phyloP scores from a whole-genome alignment of 2,113 vertebrate genomes.

The Pseudorasbora parva region DNA sequence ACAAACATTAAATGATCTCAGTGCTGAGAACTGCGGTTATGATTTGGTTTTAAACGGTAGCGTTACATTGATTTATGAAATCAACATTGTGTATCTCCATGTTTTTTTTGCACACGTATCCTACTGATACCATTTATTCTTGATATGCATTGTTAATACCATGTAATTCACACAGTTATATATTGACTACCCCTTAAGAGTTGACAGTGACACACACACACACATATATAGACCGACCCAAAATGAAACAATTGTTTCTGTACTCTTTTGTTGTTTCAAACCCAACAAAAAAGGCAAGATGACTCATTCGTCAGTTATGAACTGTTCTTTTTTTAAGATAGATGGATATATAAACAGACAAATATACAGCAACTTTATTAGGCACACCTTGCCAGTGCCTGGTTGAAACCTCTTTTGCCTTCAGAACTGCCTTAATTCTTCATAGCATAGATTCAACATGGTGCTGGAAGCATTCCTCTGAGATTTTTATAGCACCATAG shows the following conservation, averaged over 20 bases:
- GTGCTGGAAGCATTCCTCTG: too few species aligned
- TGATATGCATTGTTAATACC: neutral
- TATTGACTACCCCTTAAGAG: neutral
- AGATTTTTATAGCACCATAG: too few species aligned
- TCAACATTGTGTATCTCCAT: too few species aligned
- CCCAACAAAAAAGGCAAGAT: neutral
- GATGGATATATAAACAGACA: too few species aligned
- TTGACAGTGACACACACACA: neutral
- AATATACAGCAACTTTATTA: too few species aligned
- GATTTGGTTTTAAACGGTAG: neutral
- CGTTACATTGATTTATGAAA: too few species aligned
- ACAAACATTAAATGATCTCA: neutral
- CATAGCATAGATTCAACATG: too few species aligned
- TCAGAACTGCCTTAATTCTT: too few species aligned
- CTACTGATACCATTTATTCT: neutral
- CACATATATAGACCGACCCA: neutral
- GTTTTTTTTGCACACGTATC: too few species aligned
- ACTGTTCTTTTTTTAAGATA: neutral
- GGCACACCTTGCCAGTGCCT: too few species aligned
- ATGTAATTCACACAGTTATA: neutral
- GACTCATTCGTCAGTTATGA: neutral
- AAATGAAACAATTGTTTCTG: neutral
- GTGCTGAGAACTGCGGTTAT: neutral
- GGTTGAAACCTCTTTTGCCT: too few species aligned
- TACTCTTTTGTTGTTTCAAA: neutral